Evolutionary conservation across 2,113 vertebrate genomes (phyloP).

Genomic region (Callaeas wilsoni): DNA sequence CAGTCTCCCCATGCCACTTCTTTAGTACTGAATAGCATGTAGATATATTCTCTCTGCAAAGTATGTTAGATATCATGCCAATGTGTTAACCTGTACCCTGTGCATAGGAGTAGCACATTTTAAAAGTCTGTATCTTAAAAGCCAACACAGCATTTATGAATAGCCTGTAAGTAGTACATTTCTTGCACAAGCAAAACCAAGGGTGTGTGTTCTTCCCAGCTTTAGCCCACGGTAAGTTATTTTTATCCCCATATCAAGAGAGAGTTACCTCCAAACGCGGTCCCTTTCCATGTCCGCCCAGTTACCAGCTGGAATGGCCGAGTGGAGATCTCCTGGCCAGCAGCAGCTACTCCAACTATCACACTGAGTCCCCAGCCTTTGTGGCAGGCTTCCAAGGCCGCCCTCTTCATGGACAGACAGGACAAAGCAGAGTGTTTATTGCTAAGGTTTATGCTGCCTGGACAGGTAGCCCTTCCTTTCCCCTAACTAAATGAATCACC

Average conservation of each 20-base stretch:
- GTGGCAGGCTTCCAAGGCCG: conserved; percentile 80
- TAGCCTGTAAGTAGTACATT: neutral
- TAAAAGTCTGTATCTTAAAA: neutral
- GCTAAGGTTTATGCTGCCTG: neutral
- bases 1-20: neutral
- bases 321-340: conserved; percentile 78
- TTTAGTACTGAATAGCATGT: neutral
- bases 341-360: conserved; percentile 75
- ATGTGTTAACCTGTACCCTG: neutral
- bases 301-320: conserved; percentile 82
- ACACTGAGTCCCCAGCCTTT: conserved; percentile 83
- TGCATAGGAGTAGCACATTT: neutral
- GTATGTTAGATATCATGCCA: neutral
- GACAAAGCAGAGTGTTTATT: neutral
- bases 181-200: neutral
- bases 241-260: neutral
- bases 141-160: neutral
- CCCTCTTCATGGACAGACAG: conserved; percentile 55
- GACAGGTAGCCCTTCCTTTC: neutral
- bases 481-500: neutral
- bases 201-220: neutral
- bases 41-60: neutral
- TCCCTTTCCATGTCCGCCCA: conserved; percentile 80
- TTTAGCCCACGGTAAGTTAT: neutral
- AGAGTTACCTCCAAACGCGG: conserved; percentile 77